These are phyloP conservation scores for Metaphire vulgaris DNA, from an alignment of 1,140 invertebrate species.

Conservation along the genomic window DNA sequence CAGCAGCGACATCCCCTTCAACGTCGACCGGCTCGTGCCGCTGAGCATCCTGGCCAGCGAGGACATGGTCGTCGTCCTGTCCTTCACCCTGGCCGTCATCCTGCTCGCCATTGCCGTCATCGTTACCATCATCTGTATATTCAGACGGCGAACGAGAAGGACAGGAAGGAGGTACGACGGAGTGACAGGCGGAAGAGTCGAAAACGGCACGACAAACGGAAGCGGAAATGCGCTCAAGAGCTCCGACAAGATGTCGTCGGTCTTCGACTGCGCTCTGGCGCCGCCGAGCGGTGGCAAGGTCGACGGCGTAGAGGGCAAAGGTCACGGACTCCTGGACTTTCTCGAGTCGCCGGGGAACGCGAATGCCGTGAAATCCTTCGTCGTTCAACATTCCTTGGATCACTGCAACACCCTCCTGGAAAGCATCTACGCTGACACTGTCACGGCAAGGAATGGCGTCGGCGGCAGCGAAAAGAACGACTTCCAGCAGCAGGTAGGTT, in stretches of 20 bases:
- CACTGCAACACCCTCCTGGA: too few species aligned
- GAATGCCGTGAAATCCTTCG: not conserved
- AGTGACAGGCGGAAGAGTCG: too few species aligned
- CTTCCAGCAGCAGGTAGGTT: too few species aligned
- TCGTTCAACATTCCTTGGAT: not conserved
- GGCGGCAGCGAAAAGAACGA: too few species aligned
- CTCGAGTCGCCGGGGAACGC: not conserved
- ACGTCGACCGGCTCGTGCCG: not conserved
- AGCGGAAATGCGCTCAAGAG: too few species aligned
- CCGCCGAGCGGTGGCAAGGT: not conserved
- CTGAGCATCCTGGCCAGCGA: slow-evolving; percentile 18
- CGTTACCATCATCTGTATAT: slow-evolving; percentile 5
- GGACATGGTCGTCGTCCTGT: slow-evolving; percentile 11
- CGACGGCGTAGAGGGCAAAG: not conserved
- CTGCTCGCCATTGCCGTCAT: slow-evolving; percentile 18
- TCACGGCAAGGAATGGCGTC: too few species aligned
- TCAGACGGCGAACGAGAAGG: not conserved
- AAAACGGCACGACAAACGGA: too few species aligned
- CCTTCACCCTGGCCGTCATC: slow-evolving; percentile 19
- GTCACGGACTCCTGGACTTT: not conserved
- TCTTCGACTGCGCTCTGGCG: not conserved
- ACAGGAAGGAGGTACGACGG: too few species aligned
- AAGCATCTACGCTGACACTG: too few species aligned
- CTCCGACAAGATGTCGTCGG: not conserved
- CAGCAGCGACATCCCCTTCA: slow-evolving; percentile 7